Evolutionary conservation across 2,888 invertebrate genomes (phyloP), one percentile per base, ranked within the genome.

Genomic region (Cephalotes varians): DNA sequence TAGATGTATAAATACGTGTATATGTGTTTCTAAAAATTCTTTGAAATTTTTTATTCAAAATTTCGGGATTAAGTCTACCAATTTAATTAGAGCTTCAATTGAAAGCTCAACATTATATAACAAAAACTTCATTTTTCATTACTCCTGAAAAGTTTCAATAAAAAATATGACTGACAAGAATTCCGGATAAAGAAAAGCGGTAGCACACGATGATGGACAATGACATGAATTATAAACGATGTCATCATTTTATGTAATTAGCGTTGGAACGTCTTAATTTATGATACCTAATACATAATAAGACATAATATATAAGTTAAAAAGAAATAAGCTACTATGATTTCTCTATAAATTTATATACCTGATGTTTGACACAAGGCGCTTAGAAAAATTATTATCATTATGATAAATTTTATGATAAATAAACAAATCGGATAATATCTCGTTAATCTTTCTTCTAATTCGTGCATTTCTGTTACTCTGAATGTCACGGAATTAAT

Each of bases 121-220:
- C 12, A 28, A 28, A 65, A 44, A 0, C 1, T 1, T 5, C 9
- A 0, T 44, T 44, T 44, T 65, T 28, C 1, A 40, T 64, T 62
- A 12, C 21, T 64, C 6, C 15, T 25, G 7, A 64, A 15, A 40
- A 37, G 6, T 40, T 64, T 44, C 5, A 65, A 28, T 44, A 18
- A 3, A 44, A 65, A 44, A 9, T 44, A 40, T 64, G 40, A 64
- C 37, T 65, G 25, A 65, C 40, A 62, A 37, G 37, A 62, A 37
- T 34, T 34, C 58, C 12, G 21, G 37, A 62, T 60, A n/a, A 34
- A n/a, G 34, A 60, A 37, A 34, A 58, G 31, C 10, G 37, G 10
- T 49, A 34, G 58, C 21, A 12, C 34, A 21, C 34, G 37, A 62
- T 18, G 31, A 21, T 62, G 34, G n/a, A n/a, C 34, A 60, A 60